Evolutionary conservation across 2,113 vertebrate species (phyloP), one percentile per base, ranked within the genome.

Genomic region (Clinocottus analis): DNA sequence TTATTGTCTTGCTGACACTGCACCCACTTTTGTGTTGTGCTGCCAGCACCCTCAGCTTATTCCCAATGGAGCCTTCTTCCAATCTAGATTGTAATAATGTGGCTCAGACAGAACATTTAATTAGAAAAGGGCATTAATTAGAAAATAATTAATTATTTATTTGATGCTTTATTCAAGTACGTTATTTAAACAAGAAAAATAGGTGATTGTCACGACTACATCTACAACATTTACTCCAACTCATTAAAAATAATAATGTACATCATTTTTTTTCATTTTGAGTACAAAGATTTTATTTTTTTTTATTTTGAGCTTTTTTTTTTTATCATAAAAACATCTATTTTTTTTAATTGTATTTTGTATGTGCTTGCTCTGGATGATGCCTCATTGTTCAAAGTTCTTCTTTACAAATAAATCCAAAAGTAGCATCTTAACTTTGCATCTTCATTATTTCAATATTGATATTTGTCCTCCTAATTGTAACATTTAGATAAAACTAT

Each of bases 1-100:
- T 86, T 82, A 79, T 63, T 67, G 61, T 74, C 75, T 80, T 60
- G 63, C 65, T 80, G 77, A 83, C 37, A 60, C 78, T 65, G 59
- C 82, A 75, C 68, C 69, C 69, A 71, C 66, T 73, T 68, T 72
- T 67, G 79, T 58, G 71, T 58, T 67, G 25, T 49, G 53, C 43
- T 63, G 70, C 70, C 59, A 29, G 64, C 53, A 73, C 63, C 79
- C 51, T 61, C 66, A 76, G 41, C 59, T 75, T 27, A 73, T 43
- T 43, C 71, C 61, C 64, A 63, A 79, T 66, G 67, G 61, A 80
- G 55, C 27, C 60, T 6, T 64, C 68, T 53, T 72, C 63, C 49
- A 53, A 55, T 72, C 19, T 67, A 83, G 65, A 74, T 79, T 65
- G 7, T 14, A 25, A 61, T 49, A 75, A 68, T 7, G 29, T 56